Percentiles rank a stretch among this genome's conserved stretches.
Evolutionary conservation across 1,140 invertebrate genomes (phyloP).

Genomic region (Drosophila ogumai): DNA sequence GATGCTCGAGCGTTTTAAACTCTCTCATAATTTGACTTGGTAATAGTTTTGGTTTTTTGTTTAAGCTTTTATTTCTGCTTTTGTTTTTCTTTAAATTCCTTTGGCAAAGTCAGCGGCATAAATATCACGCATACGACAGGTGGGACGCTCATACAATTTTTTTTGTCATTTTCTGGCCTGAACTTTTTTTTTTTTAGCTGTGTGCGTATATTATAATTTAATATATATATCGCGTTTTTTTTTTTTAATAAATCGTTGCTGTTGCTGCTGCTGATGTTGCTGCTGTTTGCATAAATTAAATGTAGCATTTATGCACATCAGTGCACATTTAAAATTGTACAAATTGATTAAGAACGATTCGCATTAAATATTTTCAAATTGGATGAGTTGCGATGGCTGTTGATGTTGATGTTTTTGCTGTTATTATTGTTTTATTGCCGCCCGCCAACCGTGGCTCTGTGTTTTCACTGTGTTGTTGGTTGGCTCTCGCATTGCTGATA

Average conservation of each 20-base stretch:
- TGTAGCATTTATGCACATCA: conserved; percentile 75
- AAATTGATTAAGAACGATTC: conserved; percentile 69
- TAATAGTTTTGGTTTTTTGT: neutral
- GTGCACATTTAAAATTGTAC: conserved; percentile 72
- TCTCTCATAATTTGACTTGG: neutral
- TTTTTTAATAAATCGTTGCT: conserved; percentile 46
- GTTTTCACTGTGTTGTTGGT: neutral
- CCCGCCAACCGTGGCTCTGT: neutral
- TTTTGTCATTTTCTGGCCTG: conserved; percentile 25
- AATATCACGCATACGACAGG: conserved; percentile 40
- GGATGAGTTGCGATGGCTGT: conserved; percentile 36
- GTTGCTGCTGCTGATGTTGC: conserved; percentile 18
- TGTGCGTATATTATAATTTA: neutral
- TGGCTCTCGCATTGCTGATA: conserved; percentile 49
- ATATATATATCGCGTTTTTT: conserved; percentile 19
- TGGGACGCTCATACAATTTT: conserved; percentile 17
- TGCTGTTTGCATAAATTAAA: conserved; percentile 71
- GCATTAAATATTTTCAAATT: conserved; percentile 65
- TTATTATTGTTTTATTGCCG: conserved; percentile 14
- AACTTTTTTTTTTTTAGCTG: neutral
- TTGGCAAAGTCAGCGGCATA: conserved; percentile 3
- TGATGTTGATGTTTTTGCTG: conserved; percentile 4
- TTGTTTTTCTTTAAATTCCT: neutral
- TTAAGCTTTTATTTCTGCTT: neutral
- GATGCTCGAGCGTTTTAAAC: neutral